These are phyloP conservation scores for Siniperca undulata DNA, from an alignment of 2,797 vertebrate species.

Conservation along the genomic window DNA sequence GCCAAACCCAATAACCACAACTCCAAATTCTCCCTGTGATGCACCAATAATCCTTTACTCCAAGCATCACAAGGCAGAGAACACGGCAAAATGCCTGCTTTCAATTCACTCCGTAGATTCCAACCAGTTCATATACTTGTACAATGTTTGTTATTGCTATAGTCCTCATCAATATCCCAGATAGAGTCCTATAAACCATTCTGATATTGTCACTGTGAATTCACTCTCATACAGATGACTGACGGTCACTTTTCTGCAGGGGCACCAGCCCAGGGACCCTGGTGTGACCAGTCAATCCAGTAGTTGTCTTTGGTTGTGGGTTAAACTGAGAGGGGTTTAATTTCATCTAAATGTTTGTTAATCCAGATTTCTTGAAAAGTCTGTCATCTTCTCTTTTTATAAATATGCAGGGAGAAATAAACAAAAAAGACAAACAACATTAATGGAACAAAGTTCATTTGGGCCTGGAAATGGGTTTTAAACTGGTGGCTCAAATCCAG, in stretches of 20 bases:
- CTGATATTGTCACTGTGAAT: slow-evolving; percentile 37
- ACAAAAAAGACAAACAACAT: slow-evolving; percentile 47
- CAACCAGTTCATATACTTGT: slow-evolving; percentile 58
- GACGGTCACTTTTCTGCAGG: slow-evolving; percentile 32
- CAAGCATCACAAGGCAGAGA: slow-evolving; percentile 35
- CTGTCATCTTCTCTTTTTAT: slow-evolving; percentile 52
- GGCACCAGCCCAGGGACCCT: slow-evolving; percentile 30
- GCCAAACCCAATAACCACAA: slow-evolving; percentile 60
- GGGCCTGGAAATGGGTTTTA: slow-evolving; percentile 48
- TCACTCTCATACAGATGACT: slow-evolving; percentile 25
- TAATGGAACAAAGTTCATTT: slow-evolving; percentile 45
- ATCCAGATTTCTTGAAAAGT: slow-evolving; percentile 32
- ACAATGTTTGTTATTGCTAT: slow-evolving; percentile 80
- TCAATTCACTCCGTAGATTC: slow-evolving; percentile 46
- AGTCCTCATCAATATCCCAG: slow-evolving; percentile 64
- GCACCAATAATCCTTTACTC: slow-evolving; percentile 46
- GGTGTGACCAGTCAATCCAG: slow-evolving; percentile 53
- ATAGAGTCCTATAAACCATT: slow-evolving; percentile 54
- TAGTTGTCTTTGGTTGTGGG: slow-evolving; percentile 74
- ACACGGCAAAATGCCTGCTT: slow-evolving; percentile 24
- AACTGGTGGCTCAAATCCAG: slow-evolving; percentile 81
- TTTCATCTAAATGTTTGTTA: slow-evolving; percentile 39
- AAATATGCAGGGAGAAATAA: slow-evolving; percentile 66
- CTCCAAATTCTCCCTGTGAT: slow-evolving; percentile 41
- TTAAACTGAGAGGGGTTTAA: slow-evolving; percentile 55